Evolutionary conservation across 2,113 vertebrate genomes (phyloP).

Genomic region (Syrmaticus mikado): DNA sequence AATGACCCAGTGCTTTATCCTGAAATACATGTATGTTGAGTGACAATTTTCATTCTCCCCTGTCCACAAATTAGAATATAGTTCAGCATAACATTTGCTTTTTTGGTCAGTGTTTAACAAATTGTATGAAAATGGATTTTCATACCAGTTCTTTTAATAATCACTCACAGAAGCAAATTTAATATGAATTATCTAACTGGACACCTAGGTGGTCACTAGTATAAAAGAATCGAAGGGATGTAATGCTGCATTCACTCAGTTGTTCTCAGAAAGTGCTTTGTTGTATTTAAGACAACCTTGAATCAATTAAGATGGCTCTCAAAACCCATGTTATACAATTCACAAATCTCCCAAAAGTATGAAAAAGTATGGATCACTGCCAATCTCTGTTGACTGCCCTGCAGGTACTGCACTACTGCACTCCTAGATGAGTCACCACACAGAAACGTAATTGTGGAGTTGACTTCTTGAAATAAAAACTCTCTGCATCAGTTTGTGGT

Average conservation of each 20-base stretch:
- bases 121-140: conserved; percentile 50
- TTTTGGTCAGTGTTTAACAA: conserved; percentile 46
- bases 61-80: background rate
- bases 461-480: conserved; percentile 8
- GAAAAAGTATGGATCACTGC: background rate
- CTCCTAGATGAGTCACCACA: background rate
- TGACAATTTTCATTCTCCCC: background rate
- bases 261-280: background rate
- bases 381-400: background rate
- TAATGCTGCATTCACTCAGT: background rate
- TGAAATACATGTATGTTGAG: background rate
- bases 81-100: conserved; percentile 50
- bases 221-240: conserved; percentile 17
- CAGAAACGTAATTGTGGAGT: background rate
- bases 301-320: background rate
- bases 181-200: conserved; percentile 67
- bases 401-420: background rate
- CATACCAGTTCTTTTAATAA: conserved; percentile 50
- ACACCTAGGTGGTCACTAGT: conserved; percentile 32
- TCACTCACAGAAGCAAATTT: conserved; percentile 54
- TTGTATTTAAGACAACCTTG: background rate
- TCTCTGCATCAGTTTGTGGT: background rate
- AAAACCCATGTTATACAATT: background rate
- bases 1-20: background rate
- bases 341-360: background rate